Evolutionary conservation across 1,140 invertebrate genomes (phyloP).

Genomic region (Dendrolimus punctatus): DNA sequence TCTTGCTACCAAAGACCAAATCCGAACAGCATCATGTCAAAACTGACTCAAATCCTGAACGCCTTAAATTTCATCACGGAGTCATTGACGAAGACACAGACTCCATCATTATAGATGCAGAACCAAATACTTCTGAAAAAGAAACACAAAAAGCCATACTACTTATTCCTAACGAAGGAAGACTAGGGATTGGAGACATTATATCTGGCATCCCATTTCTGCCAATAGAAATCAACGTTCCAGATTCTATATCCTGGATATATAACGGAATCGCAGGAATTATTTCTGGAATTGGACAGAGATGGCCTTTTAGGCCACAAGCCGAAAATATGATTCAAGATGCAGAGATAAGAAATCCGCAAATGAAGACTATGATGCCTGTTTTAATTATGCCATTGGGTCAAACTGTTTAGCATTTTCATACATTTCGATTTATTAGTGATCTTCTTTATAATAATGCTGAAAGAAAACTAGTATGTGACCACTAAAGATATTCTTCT

Average conservation of each 20-base stretch:
- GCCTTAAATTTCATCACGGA: slow-evolving; percentile 10
- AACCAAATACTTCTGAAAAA: slow-evolving; percentile 15
- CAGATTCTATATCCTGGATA: slow-evolving; percentile 55
- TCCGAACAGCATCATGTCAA: slow-evolving; percentile 1
- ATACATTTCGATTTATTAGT: neutral
- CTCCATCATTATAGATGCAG: slow-evolving; percentile 41
- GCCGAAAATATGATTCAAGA: neutral
- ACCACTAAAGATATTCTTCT: too few relatives aligned
- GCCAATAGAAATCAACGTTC: slow-evolving; percentile 68
- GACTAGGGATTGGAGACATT: slow-evolving; percentile 43
- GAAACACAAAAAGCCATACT: slow-evolving; percentile 27
- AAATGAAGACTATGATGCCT: slow-evolving; percentile 4
- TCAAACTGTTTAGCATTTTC: neutral
- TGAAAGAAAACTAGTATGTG: neutral
- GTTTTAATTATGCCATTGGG: slow-evolving; percentile 13
- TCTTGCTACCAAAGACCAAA: slow-evolving; percentile 32
- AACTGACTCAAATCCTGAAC: neutral
- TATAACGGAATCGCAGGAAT: slow-evolving; percentile 49
- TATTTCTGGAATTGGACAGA: slow-evolving; percentile 43
- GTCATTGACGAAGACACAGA: slow-evolving; percentile 31
- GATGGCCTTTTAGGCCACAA: slow-evolving; percentile 27
- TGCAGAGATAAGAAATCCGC: neutral
- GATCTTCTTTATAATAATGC: neutral
- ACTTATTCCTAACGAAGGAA: slow-evolving; percentile 31
- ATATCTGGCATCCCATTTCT: slow-evolving; percentile 59